Conservation (phyloP, 2,888 invertebrate genomes). For the Chesias legatella region DNA sequence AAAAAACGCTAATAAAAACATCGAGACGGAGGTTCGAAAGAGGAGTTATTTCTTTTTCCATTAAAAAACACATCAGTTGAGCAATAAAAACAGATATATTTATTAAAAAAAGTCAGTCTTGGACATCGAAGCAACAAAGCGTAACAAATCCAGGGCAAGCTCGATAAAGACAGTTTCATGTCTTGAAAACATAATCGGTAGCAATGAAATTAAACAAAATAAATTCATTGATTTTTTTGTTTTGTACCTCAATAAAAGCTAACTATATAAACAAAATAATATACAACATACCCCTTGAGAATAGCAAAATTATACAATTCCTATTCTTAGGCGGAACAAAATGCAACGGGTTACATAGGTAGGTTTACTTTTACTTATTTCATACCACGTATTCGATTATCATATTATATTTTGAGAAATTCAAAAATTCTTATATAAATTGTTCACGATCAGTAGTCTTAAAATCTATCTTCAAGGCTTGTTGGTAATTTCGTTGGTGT, state of each 20-base stretch:
- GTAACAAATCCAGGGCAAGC: constrained; percentile 17
- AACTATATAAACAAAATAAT: constrained; percentile 1
- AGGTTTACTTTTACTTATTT: constrained; percentile 1
- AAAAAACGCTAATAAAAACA: no score
- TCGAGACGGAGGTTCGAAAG: no score
- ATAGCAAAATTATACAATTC: constrained; percentile 21
- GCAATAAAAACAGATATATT: constrained; percentile 31
- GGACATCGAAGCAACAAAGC: constrained; percentile 16
- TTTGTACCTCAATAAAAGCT: no score
- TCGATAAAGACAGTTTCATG: constrained; percentile 5
- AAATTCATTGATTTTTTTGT: constrained; percentile 4
- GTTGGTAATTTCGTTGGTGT: constrained; percentile 6
- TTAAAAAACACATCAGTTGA: constrained; percentile 20
- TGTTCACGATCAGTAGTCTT: constrained; percentile 8
- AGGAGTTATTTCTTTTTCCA: no score
- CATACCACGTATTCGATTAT: background rate
- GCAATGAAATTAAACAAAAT: background rate
- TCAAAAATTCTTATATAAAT: background rate
- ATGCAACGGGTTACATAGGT: constrained; percentile 13
- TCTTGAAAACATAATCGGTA: constrained; percentile 1
- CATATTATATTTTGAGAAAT: constrained; percentile 3
- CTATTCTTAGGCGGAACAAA: constrained; percentile 26
- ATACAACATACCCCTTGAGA: constrained; percentile 19
- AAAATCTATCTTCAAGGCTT: constrained; percentile 7
- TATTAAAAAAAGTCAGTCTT: constrained; percentile 30